Conservation (phyloP, 2,797 vertebrate species). For the Sebastes itinus region DNA sequence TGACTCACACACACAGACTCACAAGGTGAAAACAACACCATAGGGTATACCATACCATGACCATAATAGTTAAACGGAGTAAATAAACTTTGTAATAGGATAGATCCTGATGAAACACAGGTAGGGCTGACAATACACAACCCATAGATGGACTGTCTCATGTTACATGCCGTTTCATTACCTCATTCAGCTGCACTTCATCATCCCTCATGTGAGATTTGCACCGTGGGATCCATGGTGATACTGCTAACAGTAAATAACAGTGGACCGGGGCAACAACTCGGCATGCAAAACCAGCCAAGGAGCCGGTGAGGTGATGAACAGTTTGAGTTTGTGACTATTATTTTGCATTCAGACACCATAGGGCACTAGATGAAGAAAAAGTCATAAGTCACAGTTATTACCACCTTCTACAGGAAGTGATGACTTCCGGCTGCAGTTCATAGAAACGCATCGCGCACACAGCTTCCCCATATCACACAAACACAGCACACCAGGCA, state of each 20-base stretch:
- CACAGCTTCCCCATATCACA: slow-evolving; percentile 53
- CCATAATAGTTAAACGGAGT: not conserved
- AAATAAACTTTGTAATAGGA: not conserved
- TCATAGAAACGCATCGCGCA: slow-evolving; percentile 25
- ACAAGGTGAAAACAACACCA: too few species aligned
- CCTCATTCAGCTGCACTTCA: not conserved
- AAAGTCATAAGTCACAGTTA: slow-evolving; percentile 60
- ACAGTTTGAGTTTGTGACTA: not conserved
- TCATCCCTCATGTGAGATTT: not conserved
- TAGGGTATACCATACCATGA: too few species aligned
- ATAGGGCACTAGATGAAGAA: slow-evolving; percentile 26
- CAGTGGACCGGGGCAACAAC: not conserved
- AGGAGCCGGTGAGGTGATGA: not conserved
- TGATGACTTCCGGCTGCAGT: slow-evolving; percentile 76
- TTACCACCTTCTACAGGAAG: slow-evolving; percentile 82
- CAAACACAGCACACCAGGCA: slow-evolving; percentile 12
- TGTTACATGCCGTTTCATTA: slow-evolving; percentile 5
- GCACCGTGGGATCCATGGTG: not conserved
- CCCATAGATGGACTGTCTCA: not conserved
- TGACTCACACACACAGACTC: too few species aligned
- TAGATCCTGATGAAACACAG: not conserved
- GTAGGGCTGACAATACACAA: not conserved
- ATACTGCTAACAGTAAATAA: not conserved
- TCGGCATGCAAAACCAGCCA: not conserved
- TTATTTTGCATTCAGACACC: not conserved